Conservation (phyloP, 2,113 vertebrate genomes). For the Emydocephalus ijimae region DNA sequence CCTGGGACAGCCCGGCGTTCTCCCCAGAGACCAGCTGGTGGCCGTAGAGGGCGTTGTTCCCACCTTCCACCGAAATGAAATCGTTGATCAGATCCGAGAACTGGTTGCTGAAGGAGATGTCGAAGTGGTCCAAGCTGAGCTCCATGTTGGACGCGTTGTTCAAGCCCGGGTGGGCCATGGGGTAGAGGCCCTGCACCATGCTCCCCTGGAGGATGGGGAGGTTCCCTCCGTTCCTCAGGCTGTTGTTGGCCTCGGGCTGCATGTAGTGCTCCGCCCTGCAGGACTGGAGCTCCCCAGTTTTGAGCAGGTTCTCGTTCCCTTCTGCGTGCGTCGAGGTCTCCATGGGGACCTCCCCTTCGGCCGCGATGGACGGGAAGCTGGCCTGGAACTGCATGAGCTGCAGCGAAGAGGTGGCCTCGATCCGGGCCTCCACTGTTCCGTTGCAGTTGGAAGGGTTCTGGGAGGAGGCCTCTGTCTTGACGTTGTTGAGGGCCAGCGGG, state of each 20-base stretch:
- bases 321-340: conserved; percentile 77
- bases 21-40: conserved; percentile 89
- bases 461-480: conserved; percentile 87
- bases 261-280: conserved; percentile 90
- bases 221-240: conserved; percentile 71
- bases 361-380: conserved; percentile 81
- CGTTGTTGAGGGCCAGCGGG: conserved; percentile 68
- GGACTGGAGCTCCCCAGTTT: conserved; percentile 86
- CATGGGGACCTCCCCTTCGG: conserved; percentile 82
- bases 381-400: conserved; percentile 97
- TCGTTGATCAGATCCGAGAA: conserved; percentile 99
- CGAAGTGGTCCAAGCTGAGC: conserved; percentile 98
- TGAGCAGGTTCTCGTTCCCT: conserved; percentile 83
- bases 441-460: conserved; percentile 88
- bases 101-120: conserved; percentile 99
- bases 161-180: conserved; percentile 81
- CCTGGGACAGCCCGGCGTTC: conserved; percentile 76
- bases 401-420: conserved; percentile 81
- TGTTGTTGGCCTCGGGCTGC: conserved; percentile 76
- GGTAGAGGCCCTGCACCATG: conserved; percentile 94
- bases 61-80: conserved; percentile 95
- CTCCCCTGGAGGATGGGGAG: conserved; percentile 89
- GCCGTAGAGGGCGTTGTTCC: conserved; percentile 83
- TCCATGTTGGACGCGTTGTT: conserved; percentile 86
- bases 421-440: conserved; percentile 76